Base-by-base conservation (phyloP, 2,113 vertebrate genomes). In the Poecilia latipinna region DNA sequence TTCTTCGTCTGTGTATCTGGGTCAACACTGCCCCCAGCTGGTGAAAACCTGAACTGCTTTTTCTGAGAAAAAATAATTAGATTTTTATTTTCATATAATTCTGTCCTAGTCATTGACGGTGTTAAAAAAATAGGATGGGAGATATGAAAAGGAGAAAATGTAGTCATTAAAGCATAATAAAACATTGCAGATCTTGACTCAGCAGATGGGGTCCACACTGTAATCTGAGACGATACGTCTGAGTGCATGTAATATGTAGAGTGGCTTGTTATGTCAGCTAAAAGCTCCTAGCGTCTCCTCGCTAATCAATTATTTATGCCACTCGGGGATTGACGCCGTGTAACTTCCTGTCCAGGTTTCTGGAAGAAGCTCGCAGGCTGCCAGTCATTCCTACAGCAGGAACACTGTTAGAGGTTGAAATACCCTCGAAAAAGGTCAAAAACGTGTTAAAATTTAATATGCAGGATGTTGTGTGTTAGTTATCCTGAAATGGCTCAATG, bases 21-120 rank as follows among this genome's bases (percentile, higher is more conserved):
- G 48, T 65, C 65, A 86, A 86, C 63, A 71, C 78, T 90, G 91
- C 90, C 91, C 78, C 75, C 92, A 31, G 11, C 85, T 94, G 94
- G 90, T 77, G 66, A 65, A 48, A 24, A 8, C 2, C 31, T 19
- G 57, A 26, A 74, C 3, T 75, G 72, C 44, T 6, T 22, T 13
- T 61, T 5, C 13, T 76, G 8, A 72, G 5, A 26, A 0, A 64
- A 70, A 61, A 28, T 28, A 28, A 28, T 28, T 28, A 0, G 32
- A 28, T 15, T 26, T 51, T 48, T 44, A 1, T 3, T 22, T 19
- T 29, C 4, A 28, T 44, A 0, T 65, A 57, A 29, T 31, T n/a
- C 5, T 8, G 7, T 8, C 11, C 37, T 22, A 7, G 28, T 72
- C 22, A n/a, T 19, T 19, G 8, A 57, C 24, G 6, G 24, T 24